These are phyloP conservation scores for Hippoglossus hippoglossus DNA, from an alignment of 2,797 vertebrate species.

Conservation along the genomic window DNA sequence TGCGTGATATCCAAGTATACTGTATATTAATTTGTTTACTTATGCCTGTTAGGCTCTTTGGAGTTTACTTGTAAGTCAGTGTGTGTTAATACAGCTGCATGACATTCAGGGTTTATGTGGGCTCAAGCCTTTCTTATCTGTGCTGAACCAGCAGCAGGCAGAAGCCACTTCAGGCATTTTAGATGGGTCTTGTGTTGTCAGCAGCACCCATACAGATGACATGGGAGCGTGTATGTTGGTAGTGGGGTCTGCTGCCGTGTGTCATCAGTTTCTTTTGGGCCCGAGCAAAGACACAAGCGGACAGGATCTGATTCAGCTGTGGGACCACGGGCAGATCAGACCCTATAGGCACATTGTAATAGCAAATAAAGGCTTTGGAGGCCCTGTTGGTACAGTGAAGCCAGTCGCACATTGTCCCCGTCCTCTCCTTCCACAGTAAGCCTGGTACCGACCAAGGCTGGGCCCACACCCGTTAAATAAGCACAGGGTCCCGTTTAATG, in stretches of 20 bases:
- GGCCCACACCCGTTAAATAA: slow-evolving; percentile 57
- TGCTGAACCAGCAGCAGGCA: slow-evolving; percentile 59
- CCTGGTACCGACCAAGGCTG: slow-evolving; percentile 39
- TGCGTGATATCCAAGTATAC: neutral
- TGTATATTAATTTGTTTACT: neutral
- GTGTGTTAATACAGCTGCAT: slow-evolving; percentile 31
- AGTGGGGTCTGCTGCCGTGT: slow-evolving; percentile 57
- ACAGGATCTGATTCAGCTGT: slow-evolving; percentile 80
- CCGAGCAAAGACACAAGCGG: slow-evolving; percentile 61
- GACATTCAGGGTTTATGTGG: slow-evolving; percentile 31
- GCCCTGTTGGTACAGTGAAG: slow-evolving; percentile 64
- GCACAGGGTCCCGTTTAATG: slow-evolving; percentile 60
- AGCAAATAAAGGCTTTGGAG: slow-evolving; percentile 65
- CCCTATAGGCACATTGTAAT: slow-evolving; percentile 61
- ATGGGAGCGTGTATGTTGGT: slow-evolving; percentile 41
- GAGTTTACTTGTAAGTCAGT: slow-evolving; percentile 13
- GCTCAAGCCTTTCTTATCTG: slow-evolving; percentile 46
- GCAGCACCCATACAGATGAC: slow-evolving; percentile 71
- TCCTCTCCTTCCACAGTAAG: slow-evolving; percentile 39
- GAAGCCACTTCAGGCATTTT: slow-evolving; percentile 59
- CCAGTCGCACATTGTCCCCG: slow-evolving; percentile 49
- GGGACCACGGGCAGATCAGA: slow-evolving; percentile 47
- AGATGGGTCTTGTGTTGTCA: slow-evolving; percentile 71
- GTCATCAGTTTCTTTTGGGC: slow-evolving; percentile 78
- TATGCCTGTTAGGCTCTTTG: neutral